phyloP scores from a whole-genome alignment of 1,140 invertebrate species.

The Grapholita molesta region DNA sequence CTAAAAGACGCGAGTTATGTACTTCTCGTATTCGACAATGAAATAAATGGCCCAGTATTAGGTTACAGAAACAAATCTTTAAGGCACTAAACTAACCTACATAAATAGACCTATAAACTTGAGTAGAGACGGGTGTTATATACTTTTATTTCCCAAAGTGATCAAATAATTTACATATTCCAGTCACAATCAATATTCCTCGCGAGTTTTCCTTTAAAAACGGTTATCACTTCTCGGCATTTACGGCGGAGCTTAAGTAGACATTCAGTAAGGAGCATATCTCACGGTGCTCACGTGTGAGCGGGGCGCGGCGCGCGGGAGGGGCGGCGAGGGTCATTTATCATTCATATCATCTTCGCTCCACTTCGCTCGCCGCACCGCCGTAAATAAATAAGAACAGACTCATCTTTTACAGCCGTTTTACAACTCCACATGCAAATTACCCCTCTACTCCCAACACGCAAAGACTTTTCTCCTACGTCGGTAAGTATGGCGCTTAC shows the following conservation, averaged over 20 bases:
- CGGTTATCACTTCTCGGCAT: constrained; percentile 53
- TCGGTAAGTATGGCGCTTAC: constrained; percentile 23
- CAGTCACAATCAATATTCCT: constrained; percentile 44
- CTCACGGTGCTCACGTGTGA: constrained; percentile 68
- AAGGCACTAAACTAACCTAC: no score
- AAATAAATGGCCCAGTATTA: no score
- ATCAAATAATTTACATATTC: constrained; percentile 21
- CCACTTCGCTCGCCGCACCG: constrained; percentile 77
- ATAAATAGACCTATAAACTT: no score
- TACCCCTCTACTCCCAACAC: constrained; percentile 21
- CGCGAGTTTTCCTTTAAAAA: constrained; percentile 44
- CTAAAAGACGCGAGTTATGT: no score
- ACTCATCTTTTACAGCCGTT: constrained; percentile 75
- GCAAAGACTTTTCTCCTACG: constrained; percentile 30
- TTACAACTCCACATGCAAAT: constrained; percentile 32
- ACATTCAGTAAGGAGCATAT: constrained; percentile 56
- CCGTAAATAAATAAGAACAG: constrained; percentile 78
- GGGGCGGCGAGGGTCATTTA: constrained; percentile 71
- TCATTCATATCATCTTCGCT: constrained; percentile 78
- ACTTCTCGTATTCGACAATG: no score
- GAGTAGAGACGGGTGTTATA: no score
- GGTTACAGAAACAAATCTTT: no score
- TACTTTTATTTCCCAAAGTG: background rate
- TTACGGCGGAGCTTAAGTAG: constrained; percentile 50
- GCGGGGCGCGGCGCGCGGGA: constrained; percentile 32